Evolutionary conservation across 92 coral and sea anemone species (phyloP), one percentile per base, ranked within the genome.

Genomic region (Siderastrea siderea): DNA sequence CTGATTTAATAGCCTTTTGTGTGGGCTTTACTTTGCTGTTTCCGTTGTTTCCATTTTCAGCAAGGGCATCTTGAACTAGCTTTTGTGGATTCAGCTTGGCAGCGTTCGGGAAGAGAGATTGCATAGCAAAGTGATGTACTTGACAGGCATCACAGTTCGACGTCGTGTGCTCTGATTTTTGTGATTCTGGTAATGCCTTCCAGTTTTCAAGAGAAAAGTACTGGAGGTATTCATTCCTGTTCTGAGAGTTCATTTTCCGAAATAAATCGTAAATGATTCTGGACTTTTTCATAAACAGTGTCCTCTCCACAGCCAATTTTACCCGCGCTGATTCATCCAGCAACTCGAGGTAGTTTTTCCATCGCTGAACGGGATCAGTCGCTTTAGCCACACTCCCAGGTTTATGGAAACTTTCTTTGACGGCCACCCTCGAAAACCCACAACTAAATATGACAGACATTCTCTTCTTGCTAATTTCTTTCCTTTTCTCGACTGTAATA

Each of bases 101-200:
- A 26, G 38, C 38, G 38, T 26, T 26, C 38, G 38, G 82, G 61
- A 78, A 78, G 5, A 61, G 52, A 3, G 82, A 47, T 60, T 78
- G 82, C 44, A 78, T 1, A 43, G 57, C 70, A 47, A 78, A 62
- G 52, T 62, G 82, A 78, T 60, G 82, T 1, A 60, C 82, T 78
- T 78, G 82, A 13, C 82, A 78, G 71, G 82, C 82, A 46, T 62
- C 16, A 78, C 82, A 78, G 71, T 78, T 14, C 12, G 71, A 78
- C 82, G 7, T 78, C 45, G 59, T 78, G 82, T 78, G 78, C 16
- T 74, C 59, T 51, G 78, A 74, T 53, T 74, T 52, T 11, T 51
- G 78, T 6, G 78, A 4, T 15, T 60, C 82, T 6, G 82, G 82
- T 78, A 78, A 13, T 15, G 45, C 70, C 55, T 78, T 78, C 82